Percentiles rank a stretch among this genome's conserved stretches.
Evolutionary conservation across 1,140 invertebrate genomes (phyloP).

Genomic region (Epicauta chinensis): DNA sequence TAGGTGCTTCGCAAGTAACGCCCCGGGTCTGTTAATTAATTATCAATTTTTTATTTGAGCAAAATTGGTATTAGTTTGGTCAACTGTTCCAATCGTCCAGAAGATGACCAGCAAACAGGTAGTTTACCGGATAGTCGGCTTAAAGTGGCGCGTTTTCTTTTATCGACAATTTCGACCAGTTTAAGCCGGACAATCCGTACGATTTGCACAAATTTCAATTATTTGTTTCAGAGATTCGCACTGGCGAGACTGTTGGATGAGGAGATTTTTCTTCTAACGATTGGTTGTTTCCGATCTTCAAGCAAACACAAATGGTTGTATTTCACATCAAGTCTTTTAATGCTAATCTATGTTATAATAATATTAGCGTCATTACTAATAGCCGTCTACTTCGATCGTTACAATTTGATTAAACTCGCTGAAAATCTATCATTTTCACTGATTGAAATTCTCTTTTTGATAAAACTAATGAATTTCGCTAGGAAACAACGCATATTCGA

Average conservation of each 20-base stretch:
- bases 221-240: conserved; percentile 4
- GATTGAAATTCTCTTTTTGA: conserved; percentile 12
- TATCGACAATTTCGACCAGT: no score
- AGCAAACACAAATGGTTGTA: background rate
- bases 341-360: background rate
- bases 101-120: no score
- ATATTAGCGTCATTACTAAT: conserved; percentile 3
- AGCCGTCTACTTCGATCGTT: conserved; percentile 1
- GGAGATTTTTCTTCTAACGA: background rate
- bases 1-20: background rate
- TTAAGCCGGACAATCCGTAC: no score
- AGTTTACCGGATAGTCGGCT: no score
- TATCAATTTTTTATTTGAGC: no score
- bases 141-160: no score
- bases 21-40: background rate
- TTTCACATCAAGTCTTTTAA: background rate
- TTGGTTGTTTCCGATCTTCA: background rate
- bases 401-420: conserved; percentile 9
- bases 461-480: background rate
- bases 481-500: background rate
- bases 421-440: conserved; percentile 15
- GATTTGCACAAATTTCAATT: no score
- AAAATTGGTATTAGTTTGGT: no score
- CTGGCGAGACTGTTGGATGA: background rate
- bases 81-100: no score